Evolutionary conservation across 1,140 invertebrate genomes (phyloP), one percentile per base, ranked within the genome.

Genomic region (Leguminivora glycinivorella): DNA sequence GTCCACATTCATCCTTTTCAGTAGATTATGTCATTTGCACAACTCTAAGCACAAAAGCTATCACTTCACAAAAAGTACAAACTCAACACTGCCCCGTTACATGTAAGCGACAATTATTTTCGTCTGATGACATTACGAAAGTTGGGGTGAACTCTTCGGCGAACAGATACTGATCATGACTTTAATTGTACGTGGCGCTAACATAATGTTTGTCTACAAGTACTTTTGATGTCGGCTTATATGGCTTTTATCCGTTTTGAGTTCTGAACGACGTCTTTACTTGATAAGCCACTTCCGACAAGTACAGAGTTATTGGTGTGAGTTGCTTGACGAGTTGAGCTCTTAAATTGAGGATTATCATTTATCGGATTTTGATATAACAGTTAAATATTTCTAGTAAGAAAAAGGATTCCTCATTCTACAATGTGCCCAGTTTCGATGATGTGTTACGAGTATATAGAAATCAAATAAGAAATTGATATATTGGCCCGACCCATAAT

Each of bases 141-240:
- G 75, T 76, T 76, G 76, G 81, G 83, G 80, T 78, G 74, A 79
- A 81, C 70, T 79, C 31, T 87, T 88, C 87, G 78, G 14, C 76
- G 88, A 90, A 90, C 83, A 88, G 88, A 89, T 88, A 89, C 82
- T 75, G 79, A 90, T 89, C 88, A 76, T 82, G 83, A 83, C 76
- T 86, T 87, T 90, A 90, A 90, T 89, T 88, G 88, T 87, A 90
- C 79, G 82, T 88, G 88, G 87, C 85, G 87, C 85, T 90, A 88
- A 89, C 84, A 84, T 83, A 80, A 88, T 82, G 82, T 88, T 85
- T 88, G 82, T 84, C 80, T 83, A 82, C 81, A 82, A 84, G 83
- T 85, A 75, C 71, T 60, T 24, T 63, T 34, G 70, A 26, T 25
- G 38, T 68, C 9, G 78, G 85, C 25, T 85, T 85, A 89, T 81